Conservation (phyloP, 2,113 vertebrate species). For the Chloroceryle aenea region DNA sequence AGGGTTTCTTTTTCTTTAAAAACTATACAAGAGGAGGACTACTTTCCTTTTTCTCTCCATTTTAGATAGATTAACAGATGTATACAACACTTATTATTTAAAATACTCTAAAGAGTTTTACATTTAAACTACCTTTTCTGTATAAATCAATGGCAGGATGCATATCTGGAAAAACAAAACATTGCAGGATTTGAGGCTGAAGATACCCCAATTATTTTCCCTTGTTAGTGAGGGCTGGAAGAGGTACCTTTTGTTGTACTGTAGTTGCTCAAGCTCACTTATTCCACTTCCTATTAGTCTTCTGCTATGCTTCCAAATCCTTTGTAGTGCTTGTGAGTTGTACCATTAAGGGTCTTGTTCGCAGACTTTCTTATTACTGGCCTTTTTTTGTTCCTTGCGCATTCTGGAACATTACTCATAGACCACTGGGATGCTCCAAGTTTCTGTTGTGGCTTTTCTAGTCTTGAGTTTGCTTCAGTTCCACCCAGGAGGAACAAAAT, state of each 20-base stretch:
- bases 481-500: not conserved
- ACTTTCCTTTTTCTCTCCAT: not conserved
- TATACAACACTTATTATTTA: not conserved
- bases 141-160: not conserved
- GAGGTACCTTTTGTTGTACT: not conserved
- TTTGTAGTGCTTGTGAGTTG: accelerated
- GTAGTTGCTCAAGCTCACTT: not conserved
- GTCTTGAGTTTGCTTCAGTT: not conserved
- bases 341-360: not conserved
- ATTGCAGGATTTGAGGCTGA: not conserved
- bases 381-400: not conserved
- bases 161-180: not conserved
- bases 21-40: not conserved
- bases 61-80: not conserved
- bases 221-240: not conserved
- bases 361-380: not conserved
- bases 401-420: not conserved
- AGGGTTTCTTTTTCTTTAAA: not conserved
- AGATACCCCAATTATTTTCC: not conserved
- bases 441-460: not conserved
- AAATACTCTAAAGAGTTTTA: not conserved
- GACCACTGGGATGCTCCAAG: not conserved
- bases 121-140: not conserved
- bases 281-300: not conserved
- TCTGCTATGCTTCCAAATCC: accelerated